Evolutionary conservation across 1,140 invertebrate genomes (phyloP), one percentile per base, ranked within the genome.

Genomic region (Drosophila pectinifera): DNA sequence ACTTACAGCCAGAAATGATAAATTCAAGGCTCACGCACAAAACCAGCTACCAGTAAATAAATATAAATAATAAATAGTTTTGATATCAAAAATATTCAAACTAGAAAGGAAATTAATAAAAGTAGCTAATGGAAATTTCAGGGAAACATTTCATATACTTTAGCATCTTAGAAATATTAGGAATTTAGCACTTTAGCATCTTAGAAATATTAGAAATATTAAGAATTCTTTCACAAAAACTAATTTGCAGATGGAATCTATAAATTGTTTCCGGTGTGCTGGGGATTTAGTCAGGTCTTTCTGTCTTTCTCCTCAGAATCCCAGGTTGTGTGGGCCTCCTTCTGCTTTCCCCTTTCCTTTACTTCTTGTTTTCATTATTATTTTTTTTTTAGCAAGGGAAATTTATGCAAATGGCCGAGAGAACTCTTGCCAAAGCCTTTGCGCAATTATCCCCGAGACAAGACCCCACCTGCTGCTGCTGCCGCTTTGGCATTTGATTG

Each of bases 351-450:
- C 31, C 31, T 11, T 22, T 54, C 14, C 18, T 14, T 28, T 7
- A 11, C 13, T 11, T 18, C 8, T 49, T 2, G 13, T 49, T 18
- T 22, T 3, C 11, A n/a, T n/a, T n/a, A n/a, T n/a, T 28, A 16
- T 16, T 16, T 28, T 31, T 22, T 22, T 54, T 34, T 59, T 70
- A 65, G 83, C 83, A 88, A 83, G 74, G 78, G 70, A 82, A 86
- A 88, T 88, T 86, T 86, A 86, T 86, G 83, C 83, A 86, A 88
- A 86, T 86, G 75, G 69, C 77, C 41, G 64, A 48, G 38, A 63
- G 49, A 65, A 53, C 72, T 64, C 72, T 64, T 56, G 55, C 39
- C 62, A 63, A 41, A 36, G 54, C 61, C 34, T 78, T 86, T 86
- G 78, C 78, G 81, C 81, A 84, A 84, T 84, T 85, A 80, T 69